A percentile compares a stretch with the other conserved stretches of the same genome.
Evolutionary conservation across 2,797 vertebrate species (phyloP).

Genomic region (Halcyon leucocephala): DNA sequence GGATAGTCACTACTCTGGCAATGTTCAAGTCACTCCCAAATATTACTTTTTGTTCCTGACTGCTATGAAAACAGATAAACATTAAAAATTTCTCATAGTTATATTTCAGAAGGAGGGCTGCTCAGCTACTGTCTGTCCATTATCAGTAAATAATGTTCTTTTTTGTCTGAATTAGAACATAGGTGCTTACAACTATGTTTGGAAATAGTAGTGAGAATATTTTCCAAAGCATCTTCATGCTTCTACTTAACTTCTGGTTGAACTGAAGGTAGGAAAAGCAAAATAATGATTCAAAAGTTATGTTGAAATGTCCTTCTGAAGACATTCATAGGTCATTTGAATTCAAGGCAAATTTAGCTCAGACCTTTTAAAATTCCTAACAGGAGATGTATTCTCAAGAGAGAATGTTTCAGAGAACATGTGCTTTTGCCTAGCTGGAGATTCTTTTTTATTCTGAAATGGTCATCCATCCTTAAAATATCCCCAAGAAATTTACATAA

Average conservation of each 20-base stretch:
- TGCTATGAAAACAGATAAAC: not conserved
- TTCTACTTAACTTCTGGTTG: not conserved
- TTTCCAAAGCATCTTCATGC: not conserved
- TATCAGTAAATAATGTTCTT: not conserved
- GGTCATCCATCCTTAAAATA: slow-evolving; percentile 10
- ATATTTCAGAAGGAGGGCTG: not conserved
- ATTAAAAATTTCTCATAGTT: not conserved
- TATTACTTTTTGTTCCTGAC: not conserved
- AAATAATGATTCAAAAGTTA: not conserved
- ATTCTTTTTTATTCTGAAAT: not conserved
- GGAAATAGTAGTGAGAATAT: not conserved
- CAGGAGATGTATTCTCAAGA: not conserved
- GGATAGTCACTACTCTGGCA: rapidly evolving
- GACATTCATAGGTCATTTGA: not conserved
- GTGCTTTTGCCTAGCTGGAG: not conserved
- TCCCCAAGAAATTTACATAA: not conserved
- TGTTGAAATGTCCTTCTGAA: not conserved
- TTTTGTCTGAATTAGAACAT: not conserved
- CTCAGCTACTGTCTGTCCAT: not conserved
- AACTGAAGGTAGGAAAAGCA: not conserved
- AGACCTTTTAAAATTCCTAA: not conserved
- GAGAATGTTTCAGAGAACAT: not conserved
- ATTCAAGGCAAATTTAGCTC: not conserved
- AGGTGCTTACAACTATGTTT: not conserved
- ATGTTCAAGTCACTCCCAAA: not conserved